These are phyloP conservation scores for Zonotrichia leucophrys DNA, from an alignment of 2,113 vertebrate species.

Conservation along the genomic window DNA sequence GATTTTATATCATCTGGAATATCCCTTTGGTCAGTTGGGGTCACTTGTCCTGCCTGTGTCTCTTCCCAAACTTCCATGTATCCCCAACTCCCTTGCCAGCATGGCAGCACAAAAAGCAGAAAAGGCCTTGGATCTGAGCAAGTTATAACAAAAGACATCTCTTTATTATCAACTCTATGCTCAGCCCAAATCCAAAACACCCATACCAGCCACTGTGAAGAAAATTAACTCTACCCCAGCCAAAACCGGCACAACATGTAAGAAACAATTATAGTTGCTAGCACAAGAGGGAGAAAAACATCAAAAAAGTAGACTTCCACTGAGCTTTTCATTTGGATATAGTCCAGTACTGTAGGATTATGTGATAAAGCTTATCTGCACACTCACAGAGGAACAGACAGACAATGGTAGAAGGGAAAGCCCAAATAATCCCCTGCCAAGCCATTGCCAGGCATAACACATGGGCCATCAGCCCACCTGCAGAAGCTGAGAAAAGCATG, in stretches of 20 bases:
- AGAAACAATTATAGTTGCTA: neutral
- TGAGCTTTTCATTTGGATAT: neutral
- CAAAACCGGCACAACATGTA: neutral
- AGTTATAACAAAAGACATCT: neutral
- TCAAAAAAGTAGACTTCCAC: neutral
- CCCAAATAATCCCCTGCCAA: neutral
- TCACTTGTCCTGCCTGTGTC: neutral
- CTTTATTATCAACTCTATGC: neutral
- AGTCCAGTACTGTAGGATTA: neutral
- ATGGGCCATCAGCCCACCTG: neutral
- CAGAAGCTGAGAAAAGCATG: neutral
- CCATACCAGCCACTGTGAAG: neutral
- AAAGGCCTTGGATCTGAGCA: neutral
- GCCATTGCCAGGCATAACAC: neutral
- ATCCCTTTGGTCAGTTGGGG: neutral
- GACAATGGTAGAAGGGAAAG: neutral
- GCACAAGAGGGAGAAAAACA: neutral
- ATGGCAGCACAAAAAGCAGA: fast-evolving
- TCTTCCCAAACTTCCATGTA: neutral
- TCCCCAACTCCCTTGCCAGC: fast-evolving
- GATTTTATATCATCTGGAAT: neutral
- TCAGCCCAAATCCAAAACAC: neutral
- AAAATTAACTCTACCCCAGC: neutral
- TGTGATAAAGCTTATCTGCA: neutral
- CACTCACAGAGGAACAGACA: neutral